Percentiles rank a stretch among this genome's conserved stretches.
Evolutionary conservation across 2,113 vertebrate species (phyloP).

Genomic region (Emydocephalus ijimae): DNA sequence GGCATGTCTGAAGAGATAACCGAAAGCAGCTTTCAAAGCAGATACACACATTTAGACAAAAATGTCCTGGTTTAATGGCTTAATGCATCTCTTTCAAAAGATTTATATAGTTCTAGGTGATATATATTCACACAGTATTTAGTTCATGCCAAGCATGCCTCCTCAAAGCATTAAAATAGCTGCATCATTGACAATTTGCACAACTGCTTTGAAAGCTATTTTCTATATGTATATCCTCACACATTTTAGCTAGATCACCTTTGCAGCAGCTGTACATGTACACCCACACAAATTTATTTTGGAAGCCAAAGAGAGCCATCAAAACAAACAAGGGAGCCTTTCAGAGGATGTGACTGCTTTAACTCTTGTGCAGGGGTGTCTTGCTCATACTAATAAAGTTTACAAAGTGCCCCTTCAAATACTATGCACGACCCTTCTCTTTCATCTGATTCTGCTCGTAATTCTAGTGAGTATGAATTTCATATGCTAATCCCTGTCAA

Average conservation of each 20-base stretch:
- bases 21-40: neutral
- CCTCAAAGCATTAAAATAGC: neutral
- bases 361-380: neutral
- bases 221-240: neutral
- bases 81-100: neutral
- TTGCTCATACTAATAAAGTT: neutral
- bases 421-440: neutral
- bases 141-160: neutral
- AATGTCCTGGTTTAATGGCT: neutral
- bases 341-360: neutral
- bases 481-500: neutral
- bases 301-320: neutral
- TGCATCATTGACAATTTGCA: neutral
- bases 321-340: neutral
- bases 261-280: neutral
- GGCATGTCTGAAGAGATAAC: neutral
- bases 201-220: neutral
- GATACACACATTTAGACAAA: neutral
- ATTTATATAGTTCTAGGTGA: neutral
- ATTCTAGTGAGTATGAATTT: neutral
- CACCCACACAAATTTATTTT: neutral
- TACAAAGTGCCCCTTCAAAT: neutral
- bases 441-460: neutral
- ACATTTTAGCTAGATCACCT: neutral
- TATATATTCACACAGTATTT: neutral